These are phyloP conservation scores for Phoeniculus purpureus DNA, from an alignment of 2,797 vertebrate genomes.

Conservation along the genomic window DNA sequence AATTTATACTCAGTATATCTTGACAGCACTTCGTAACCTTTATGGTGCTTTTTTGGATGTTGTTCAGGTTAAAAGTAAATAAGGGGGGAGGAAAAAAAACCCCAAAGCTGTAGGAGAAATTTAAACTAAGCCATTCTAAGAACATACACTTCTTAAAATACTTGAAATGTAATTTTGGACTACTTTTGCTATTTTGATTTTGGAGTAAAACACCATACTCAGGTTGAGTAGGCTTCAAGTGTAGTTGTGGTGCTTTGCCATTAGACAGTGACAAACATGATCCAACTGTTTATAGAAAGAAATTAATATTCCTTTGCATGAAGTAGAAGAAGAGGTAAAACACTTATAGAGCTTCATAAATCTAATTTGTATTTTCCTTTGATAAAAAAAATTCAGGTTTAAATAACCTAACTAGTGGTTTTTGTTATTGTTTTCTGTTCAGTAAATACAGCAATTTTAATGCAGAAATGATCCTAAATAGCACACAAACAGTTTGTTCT, in stretches of 20 bases:
- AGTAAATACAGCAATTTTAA: neutral
- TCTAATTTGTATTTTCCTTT: neutral
- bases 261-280: neutral
- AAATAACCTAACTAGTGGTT: neutral
- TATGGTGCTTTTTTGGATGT: neutral
- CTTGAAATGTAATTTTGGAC: neutral
- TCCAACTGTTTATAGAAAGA: no score
- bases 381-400: neutral
- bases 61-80: neutral
- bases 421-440: neutral
- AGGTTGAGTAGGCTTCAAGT: neutral
- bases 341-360: neutral
- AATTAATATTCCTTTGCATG: no score
- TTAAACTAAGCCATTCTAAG: neutral
- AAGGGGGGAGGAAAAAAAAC: rapidly evolving
- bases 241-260: neutral
- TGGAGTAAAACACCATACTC: neutral
- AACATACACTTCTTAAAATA: neutral
- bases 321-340: neutral
- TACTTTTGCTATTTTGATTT: neutral
- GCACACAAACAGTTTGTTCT: neutral
- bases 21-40: neutral
- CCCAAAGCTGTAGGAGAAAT: neutral
- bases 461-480: neutral
- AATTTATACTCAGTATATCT: neutral